Evolutionary conservation across 2,888 invertebrate species (phyloP).

Genomic region (Acanthosepion esculentum): DNA sequence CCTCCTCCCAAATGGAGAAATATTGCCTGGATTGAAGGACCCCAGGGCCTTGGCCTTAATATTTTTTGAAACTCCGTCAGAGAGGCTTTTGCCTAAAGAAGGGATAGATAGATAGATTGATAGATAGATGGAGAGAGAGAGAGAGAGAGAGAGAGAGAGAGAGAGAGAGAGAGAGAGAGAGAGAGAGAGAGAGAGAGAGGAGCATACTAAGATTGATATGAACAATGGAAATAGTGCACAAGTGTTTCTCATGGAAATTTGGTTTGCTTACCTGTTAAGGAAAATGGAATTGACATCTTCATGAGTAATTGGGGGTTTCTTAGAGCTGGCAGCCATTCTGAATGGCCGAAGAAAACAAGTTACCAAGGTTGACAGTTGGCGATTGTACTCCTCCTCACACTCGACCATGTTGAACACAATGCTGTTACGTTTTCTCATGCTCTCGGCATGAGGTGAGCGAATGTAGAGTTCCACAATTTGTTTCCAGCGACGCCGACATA

Average conservation of each 20-base stretch:
- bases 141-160: conserved; percentile 35
- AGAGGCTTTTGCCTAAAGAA: no score
- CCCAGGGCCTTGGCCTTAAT: no score
- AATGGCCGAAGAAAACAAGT: conserved; percentile 89
- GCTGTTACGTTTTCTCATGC: conserved; percentile 93
- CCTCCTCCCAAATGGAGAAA: no score
- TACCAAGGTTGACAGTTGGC: conserved; percentile 88
- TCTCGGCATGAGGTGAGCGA: conserved; percentile 93
- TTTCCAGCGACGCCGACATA: conserved; percentile 92
- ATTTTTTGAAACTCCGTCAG: no score
- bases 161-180: background rate
- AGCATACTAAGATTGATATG: background rate
- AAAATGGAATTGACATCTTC: conserved; percentile 96
- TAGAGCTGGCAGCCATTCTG: conserved; percentile 94
- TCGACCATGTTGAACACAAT: conserved; percentile 85
- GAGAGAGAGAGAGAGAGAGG: background rate
- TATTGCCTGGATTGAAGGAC: no score
- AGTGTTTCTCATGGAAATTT: no score
- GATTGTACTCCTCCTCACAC: conserved; percentile 92
- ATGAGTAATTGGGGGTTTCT: conserved; percentile 92
- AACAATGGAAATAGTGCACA: no score
- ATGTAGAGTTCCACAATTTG: conserved; percentile 96
- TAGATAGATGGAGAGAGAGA: background rate
- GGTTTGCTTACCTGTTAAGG: conserved; percentile 81
- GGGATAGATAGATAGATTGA: background rate